phyloP scores from a whole-genome alignment of 2,888 invertebrate genomes.

The Periphyllus acericola region DNA sequence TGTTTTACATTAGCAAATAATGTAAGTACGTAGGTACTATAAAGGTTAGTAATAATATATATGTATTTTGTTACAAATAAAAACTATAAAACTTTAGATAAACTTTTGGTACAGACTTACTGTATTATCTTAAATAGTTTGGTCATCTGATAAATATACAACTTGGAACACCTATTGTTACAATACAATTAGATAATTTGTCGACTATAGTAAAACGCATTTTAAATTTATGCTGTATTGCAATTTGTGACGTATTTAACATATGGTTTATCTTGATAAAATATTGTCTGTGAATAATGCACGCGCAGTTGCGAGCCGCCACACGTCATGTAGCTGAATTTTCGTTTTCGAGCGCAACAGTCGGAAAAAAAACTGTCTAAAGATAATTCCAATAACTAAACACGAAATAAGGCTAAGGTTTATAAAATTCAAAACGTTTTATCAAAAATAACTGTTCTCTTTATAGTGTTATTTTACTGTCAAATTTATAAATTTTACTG shows the following conservation, averaged over 20 bases:
- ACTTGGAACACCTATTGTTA: no score
- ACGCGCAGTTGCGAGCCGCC: not conserved
- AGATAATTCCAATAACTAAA: not conserved
- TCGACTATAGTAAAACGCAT: no score
- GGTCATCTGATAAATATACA: no score
- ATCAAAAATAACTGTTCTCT: not conserved
- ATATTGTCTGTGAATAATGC: not conserved
- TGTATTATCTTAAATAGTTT: no score
- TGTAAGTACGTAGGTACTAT: no score
- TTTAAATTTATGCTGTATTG: not conserved
- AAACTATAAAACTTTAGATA: no score
- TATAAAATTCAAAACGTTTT: not conserved
- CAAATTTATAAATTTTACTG: no score
- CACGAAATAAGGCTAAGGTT: not conserved
- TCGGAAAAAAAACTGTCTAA: not conserved
- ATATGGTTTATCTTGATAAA: not conserved
- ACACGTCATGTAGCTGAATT: not conserved
- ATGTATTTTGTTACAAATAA: no score
- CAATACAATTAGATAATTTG: no score
- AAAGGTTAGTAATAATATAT: no score
- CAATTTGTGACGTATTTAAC: not conserved
- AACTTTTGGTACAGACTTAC: no score
- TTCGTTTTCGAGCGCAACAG: not conserved
- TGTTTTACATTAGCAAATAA: no score
- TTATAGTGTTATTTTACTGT: not conserved